These are phyloP conservation scores for Encarsia formosa DNA, from an alignment of 2,888 invertebrate genomes.

Conservation along the genomic window DNA sequence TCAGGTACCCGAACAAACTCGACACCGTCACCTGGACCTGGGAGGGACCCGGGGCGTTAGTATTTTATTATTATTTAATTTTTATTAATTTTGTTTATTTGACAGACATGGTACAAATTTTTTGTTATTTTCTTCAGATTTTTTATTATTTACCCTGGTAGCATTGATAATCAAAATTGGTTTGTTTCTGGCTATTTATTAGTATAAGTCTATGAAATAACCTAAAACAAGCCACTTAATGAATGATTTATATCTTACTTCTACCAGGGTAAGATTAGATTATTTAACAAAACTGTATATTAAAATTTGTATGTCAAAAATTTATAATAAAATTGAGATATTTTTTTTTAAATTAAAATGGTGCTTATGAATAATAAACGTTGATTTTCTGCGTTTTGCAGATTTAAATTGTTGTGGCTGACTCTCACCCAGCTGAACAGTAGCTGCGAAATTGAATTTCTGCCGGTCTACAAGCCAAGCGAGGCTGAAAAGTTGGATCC, in stretches of 20 bases:
- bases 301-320: no score
- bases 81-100: no score
- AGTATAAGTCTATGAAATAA: no score
- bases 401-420: constrained; percentile 79
- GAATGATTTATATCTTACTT: no score
- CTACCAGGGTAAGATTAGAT: no score
- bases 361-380: no score
- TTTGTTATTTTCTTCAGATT: background rate
- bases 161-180: background rate
- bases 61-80: constrained; percentile 39
- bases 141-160: background rate
- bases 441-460: constrained; percentile 84
- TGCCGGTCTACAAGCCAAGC: constrained; percentile 85
- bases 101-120: background rate
- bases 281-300: no score
- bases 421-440: constrained; percentile 85
- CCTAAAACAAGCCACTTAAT: no score
- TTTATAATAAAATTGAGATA: no score
- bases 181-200: no score
- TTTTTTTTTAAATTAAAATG: no score
- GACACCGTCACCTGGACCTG: constrained; percentile 92
- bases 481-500: constrained; percentile 83
- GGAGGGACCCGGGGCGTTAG: constrained; percentile 93
- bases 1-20: constrained; percentile 83
- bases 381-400: no score